Percentiles rank a stretch among this genome's conserved stretches.
Evolutionary conservation across 2,797 vertebrate species (phyloP).

Genomic region (Anolis apletophallus): DNA sequence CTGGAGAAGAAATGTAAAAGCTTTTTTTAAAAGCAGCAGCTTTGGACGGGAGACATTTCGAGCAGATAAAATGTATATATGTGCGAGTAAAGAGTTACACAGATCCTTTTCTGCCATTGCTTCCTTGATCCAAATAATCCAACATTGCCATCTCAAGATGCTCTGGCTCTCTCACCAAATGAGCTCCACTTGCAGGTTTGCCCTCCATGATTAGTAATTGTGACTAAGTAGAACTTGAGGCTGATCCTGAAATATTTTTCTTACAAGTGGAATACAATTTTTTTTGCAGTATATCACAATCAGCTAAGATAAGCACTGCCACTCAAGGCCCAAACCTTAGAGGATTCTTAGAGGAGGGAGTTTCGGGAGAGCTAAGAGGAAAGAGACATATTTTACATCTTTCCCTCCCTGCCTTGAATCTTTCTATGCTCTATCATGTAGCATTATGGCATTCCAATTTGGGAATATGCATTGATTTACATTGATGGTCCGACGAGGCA

Average conservation of each 20-base stretch:
- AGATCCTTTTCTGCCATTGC: neutral
- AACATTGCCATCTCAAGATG: too few species aligned
- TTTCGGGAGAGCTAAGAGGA: neutral
- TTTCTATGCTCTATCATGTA: neutral
- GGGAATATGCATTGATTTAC: neutral
- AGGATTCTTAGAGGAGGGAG: neutral
- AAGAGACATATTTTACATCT: neutral
- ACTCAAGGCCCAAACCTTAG: neutral
- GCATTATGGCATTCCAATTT: neutral
- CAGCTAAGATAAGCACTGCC: neutral
- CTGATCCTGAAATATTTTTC: neutral
- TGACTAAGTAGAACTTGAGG: neutral
- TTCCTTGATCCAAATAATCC: neutral
- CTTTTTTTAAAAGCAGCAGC: too few species aligned
- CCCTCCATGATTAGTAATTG: neutral
- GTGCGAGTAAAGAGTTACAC: neutral
- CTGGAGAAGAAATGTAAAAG: neutral
- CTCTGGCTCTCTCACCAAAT: neutral
- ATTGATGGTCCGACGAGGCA: too few species aligned
- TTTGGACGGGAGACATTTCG: too few species aligned
- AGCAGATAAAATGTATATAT: neutral
- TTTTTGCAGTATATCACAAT: neutral
- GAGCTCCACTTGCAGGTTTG: neutral
- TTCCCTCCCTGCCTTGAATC: neutral
- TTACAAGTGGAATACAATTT: too few species aligned